phyloP scores from a whole-genome alignment of 2,888 invertebrate genomes.

The Hyposoter dolosus region DNA sequence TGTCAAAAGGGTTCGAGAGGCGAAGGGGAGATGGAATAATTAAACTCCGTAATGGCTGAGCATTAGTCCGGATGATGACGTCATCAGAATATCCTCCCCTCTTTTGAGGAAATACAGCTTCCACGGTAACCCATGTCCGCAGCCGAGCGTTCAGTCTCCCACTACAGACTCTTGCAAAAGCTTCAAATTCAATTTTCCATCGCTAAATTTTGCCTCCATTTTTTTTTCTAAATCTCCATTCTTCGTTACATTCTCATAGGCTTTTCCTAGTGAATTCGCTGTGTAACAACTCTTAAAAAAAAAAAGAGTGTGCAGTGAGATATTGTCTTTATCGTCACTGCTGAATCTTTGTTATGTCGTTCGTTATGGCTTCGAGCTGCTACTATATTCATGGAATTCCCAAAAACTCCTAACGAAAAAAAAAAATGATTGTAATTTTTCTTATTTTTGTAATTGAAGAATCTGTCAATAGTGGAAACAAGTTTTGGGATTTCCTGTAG shows the following conservation, averaged over 20 bases:
- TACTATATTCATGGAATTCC: not conserved
- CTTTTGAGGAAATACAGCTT: constrained; percentile 33
- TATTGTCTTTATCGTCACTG: not conserved
- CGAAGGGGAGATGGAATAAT: constrained; percentile 76
- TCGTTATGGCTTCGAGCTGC: not conserved
- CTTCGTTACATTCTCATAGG: not conserved
- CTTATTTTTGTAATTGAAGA: not conserved
- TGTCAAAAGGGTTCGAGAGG: constrained; percentile 66
- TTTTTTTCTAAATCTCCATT: constrained; percentile 1
- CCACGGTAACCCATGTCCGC: constrained; percentile 71
- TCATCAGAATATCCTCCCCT: constrained; percentile 74
- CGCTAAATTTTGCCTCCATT: not conserved
- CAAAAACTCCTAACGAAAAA: not conserved
- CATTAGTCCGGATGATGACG: constrained; percentile 80
- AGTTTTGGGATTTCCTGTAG: not conserved
- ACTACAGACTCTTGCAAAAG: constrained; percentile 11
- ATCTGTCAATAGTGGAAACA: not conserved
- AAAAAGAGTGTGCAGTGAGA: not conserved
- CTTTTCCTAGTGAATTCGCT: not conserved
- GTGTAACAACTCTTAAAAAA: not conserved
- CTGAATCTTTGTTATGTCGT: not conserved
- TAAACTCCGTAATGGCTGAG: constrained; percentile 78
- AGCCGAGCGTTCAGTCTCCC: constrained; percentile 56
- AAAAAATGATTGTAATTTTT: not conserved
- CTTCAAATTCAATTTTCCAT: not conserved